Evolutionary conservation across 2,797 vertebrate species (phyloP).

Genomic region (Eleutherodactylus coqui): DNA sequence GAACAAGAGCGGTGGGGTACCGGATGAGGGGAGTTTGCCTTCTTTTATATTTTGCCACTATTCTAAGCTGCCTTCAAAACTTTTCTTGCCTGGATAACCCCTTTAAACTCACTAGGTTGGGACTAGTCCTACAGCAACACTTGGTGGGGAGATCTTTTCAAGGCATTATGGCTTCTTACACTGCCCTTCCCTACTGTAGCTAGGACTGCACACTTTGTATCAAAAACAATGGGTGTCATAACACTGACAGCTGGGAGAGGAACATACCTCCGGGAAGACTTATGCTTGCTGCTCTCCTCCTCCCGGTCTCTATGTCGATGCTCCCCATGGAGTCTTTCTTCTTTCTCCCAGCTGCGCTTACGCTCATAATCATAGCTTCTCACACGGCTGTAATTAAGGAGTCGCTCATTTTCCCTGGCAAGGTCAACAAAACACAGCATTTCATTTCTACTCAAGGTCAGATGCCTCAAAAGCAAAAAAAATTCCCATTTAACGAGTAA

Average conservation of each 20-base stretch:
- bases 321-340: constrained; percentile 71
- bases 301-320: constrained; percentile 74
- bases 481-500: no score
- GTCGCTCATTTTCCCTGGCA: constrained; percentile 70
- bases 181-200: not conserved
- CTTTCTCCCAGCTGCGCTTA: constrained; percentile 72
- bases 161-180: no score
- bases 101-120: no score
- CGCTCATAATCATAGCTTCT: constrained; percentile 74
- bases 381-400: constrained; percentile 73
- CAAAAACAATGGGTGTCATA: not conserved
- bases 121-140: no score
- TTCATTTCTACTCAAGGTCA: not conserved
- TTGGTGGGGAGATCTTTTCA: no score
- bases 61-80: no score
- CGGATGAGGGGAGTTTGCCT: no score
- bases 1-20: no score
- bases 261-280: constrained; percentile 73
- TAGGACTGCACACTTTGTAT: not conserved
- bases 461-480: no score
- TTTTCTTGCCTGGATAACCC: no score
- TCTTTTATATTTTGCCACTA: no score
- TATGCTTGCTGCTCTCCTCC: constrained; percentile 75
- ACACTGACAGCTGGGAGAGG: not conserved
- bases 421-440: not conserved